Percentiles rank a stretch among this genome's conserved stretches.
phyloP scores from a whole-genome alignment of 2,888 invertebrate species.

The Merodon equestris region DNA sequence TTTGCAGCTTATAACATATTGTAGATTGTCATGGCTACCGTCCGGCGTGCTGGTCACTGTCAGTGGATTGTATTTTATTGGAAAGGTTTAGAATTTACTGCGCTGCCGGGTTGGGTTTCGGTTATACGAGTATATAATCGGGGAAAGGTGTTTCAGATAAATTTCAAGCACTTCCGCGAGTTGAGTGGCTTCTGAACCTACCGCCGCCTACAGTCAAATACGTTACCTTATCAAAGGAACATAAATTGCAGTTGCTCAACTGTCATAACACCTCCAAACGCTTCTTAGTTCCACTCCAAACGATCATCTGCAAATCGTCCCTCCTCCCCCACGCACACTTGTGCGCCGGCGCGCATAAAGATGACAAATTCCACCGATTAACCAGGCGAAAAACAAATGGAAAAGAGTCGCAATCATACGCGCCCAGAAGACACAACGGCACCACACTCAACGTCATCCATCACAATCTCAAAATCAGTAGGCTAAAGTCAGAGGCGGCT shows the following conservation, averaged over 20 bases:
- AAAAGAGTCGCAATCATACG: slow-evolving; percentile 45
- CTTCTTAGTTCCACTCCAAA: too few relatives aligned
- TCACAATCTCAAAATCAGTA: slow-evolving; percentile 1
- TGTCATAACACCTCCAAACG: slow-evolving; percentile 44
- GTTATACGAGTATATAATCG: background rate
- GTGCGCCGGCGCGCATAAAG: slow-evolving; percentile 44
- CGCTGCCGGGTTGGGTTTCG: slow-evolving; percentile 2
- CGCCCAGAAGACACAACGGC: slow-evolving; percentile 33
- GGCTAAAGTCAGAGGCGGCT: slow-evolving; percentile 5
- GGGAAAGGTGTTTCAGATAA: background rate
- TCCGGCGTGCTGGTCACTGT: slow-evolving; percentile 48
- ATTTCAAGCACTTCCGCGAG: slow-evolving; percentile 5
- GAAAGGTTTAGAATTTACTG: slow-evolving; percentile 38
- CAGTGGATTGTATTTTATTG: slow-evolving; percentile 56
- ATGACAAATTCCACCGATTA: slow-evolving; percentile 64
- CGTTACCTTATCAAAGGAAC: too few relatives aligned
- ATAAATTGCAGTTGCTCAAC: slow-evolving; percentile 30
- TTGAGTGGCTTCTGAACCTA: background rate
- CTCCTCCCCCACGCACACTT: slow-evolving; percentile 41
- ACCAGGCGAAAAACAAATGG: slow-evolving; percentile 43
- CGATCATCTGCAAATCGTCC: slow-evolving; percentile 58
- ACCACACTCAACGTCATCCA: slow-evolving; percentile 15
- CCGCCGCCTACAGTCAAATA: background rate
- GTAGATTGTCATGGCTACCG: slow-evolving; percentile 64
- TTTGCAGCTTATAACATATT: slow-evolving; percentile 58